phyloP scores from a whole-genome alignment of 1,140 invertebrate genomes.

The Helicorthomorpha holstii region DNA sequence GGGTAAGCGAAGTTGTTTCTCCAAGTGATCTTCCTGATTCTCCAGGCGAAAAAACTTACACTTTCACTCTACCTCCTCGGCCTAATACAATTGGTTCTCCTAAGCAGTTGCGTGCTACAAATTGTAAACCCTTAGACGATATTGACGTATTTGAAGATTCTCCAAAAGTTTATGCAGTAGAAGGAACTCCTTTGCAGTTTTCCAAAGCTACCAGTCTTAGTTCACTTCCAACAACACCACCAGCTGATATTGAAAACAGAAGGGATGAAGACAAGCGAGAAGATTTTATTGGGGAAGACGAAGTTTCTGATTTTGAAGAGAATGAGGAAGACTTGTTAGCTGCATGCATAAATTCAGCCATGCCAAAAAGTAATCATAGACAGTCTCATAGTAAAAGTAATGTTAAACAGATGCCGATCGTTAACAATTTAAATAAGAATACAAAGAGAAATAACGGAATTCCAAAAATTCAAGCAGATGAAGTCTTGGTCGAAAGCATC shows the following conservation, averaged over 20 bases:
- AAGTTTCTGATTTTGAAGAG: slow-evolving; percentile 25
- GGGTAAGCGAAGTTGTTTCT: slow-evolving; percentile 76
- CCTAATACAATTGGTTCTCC: neutral
- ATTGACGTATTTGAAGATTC: slow-evolving; percentile 49
- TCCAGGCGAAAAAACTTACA: slow-evolving; percentile 60
- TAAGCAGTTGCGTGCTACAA: neutral
- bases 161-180: slow-evolving; percentile 56
- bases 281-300: neutral
- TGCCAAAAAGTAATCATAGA: slow-evolving; percentile 15
- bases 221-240: slow-evolving; percentile 22
- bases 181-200: slow-evolving; percentile 63
- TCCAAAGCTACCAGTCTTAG: slow-evolving; percentile 51
- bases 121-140: neutral
- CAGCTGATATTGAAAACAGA: neutral
- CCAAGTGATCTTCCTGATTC: slow-evolving; percentile 88
- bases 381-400: slow-evolving; percentile 5
- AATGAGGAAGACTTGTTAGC: slow-evolving; percentile 21
- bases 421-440: slow-evolving; percentile 4
- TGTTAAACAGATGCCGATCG: slow-evolving; percentile 2
- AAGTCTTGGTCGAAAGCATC: slow-evolving; percentile 10
- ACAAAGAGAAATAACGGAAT: neutral
- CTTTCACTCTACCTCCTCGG: slow-evolving; percentile 14
- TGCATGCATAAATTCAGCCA: slow-evolving; percentile 26
- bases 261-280: neutral
- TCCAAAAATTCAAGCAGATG: slow-evolving; percentile 3